These are phyloP conservation scores for Hassar affinis DNA, from an alignment of 2,113 vertebrate genomes.

Conservation along the genomic window DNA sequence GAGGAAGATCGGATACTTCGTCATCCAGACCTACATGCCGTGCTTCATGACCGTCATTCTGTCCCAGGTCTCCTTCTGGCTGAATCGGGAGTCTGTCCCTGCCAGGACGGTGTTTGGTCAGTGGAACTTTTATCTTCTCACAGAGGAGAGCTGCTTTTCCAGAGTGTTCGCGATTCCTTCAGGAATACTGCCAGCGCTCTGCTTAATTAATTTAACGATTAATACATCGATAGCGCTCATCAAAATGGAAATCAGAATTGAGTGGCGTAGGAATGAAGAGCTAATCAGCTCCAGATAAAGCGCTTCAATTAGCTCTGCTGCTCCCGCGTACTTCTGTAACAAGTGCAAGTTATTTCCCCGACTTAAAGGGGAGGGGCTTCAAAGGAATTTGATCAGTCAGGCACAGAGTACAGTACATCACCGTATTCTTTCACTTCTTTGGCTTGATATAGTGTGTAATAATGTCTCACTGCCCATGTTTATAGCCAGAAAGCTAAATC, in stretches of 20 bases:
- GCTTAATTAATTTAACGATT: conserved; percentile 41
- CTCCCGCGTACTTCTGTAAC: background rate
- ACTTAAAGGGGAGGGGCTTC: background rate
- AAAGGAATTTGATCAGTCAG: background rate
- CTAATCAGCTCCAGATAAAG: conserved; percentile 45
- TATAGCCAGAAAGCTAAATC: background rate
- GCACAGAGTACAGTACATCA: background rate
- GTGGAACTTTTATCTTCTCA: conserved; percentile 55
- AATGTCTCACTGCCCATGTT: background rate
- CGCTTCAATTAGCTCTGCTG: conserved; percentile 26
- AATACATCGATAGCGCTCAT: conserved; percentile 45
- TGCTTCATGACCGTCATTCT: conserved; percentile 98
- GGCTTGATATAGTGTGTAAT: background rate
- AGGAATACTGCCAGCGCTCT: background rate
- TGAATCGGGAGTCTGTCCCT: conserved; percentile 95
- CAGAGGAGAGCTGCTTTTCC: background rate
- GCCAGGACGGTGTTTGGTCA: conserved; percentile 95
- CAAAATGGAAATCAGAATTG: conserved; percentile 52
- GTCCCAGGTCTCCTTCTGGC: conserved; percentile 97
- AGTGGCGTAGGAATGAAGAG: conserved; percentile 32
- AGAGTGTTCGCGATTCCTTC: background rate
- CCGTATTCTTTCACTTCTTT: background rate
- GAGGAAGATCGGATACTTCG: conserved; percentile 97
- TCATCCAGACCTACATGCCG: conserved; percentile 97
- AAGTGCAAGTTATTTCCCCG: background rate